Evolutionary conservation across 2,113 vertebrate genomes (phyloP), one percentile per base, ranked within the genome.

Genomic region (Campylorhamphus procurvoides): DNA sequence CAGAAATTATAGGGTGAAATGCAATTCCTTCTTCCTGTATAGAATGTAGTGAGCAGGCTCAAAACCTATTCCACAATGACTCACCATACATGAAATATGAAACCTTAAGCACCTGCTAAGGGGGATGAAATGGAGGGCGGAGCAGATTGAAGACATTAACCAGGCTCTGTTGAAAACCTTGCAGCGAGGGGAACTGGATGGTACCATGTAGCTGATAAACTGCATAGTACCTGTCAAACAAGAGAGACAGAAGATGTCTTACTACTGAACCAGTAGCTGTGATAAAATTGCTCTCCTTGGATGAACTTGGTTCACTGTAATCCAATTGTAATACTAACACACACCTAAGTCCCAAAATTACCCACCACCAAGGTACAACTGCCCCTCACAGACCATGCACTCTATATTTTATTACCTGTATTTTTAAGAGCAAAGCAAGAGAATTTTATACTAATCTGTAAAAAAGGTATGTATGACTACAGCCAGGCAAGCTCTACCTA

Each of bases 311-410:
- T 11, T 28, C 59, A 28, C 44, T 52, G 58, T 16, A 10, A 37
- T 44, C 6, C 66, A 74, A 28, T 2, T 52, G 27, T 24, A 67
- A 74, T 19, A 33, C 18, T 39, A 59, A 67, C 5, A 37, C 10
- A 52, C 19, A 75, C 14, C 16, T 53, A n/a, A 4, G 20, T 20
- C 7, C 9, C 5, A n/a, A 47, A 75, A 8, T 20, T 39, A 59
- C 10, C 28, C 12, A 28, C 3, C 46, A 29, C 18, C 28, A 89
- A 27, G 10, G 10, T 22, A 68, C 16, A 20, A 40, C 1, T 0
- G 0, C 4, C 4, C 28, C 10, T 53, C 46, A 60, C 11, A 0
- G 0, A 25, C 19, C 16, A 68, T 5, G 19, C 5, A 12, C 9
- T 53, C 68, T 40, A 9, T 14, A 53, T 40, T n/a, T 35, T 28